Percentiles rank a stretch among this genome's conserved stretches.
Conservation (phyloP, 2,888 invertebrate species). For the Drosophila buzzatii region DNA sequence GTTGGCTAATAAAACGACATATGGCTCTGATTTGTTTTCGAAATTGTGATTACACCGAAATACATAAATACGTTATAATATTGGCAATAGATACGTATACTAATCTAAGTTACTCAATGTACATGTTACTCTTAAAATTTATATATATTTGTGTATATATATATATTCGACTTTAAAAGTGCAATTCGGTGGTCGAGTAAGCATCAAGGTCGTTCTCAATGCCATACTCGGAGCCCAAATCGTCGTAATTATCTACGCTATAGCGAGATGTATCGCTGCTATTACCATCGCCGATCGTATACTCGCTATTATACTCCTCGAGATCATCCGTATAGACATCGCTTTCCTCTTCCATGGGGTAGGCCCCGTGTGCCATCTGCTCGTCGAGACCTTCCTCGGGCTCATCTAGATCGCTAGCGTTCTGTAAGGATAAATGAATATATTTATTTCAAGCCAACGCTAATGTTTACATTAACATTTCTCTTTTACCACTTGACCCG, state of each 20-base stretch:
- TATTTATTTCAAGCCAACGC: not conserved
- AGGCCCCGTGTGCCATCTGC: slow-evolving; percentile 52
- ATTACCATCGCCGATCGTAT: slow-evolving; percentile 69
- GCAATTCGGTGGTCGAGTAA: slow-evolving; percentile 33
- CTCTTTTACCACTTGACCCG: slow-evolving; percentile 82
- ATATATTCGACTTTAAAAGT: slow-evolving; percentile 46
- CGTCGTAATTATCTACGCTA: slow-evolving; percentile 58
- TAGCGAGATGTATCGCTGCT: slow-evolving; percentile 58
- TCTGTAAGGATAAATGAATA: slow-evolving; percentile 43
- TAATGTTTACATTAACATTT: not conserved
- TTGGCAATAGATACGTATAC: slow-evolving; percentile 29
- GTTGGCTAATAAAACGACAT: slow-evolving; percentile 42
- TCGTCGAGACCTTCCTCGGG: slow-evolving; percentile 69
- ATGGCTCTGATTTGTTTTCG: slow-evolving; percentile 19
- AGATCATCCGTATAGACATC: slow-evolving; percentile 72
- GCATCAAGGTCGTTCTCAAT: slow-evolving; percentile 48
- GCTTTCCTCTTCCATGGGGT: slow-evolving; percentile 73
- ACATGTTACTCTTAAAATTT: slow-evolving; percentile 30
- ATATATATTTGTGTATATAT: slow-evolving; percentile 4
- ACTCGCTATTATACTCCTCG: slow-evolving; percentile 70
- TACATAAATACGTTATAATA: slow-evolving; percentile 33
- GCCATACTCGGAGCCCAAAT: slow-evolving; percentile 59
- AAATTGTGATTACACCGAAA: slow-evolving; percentile 40
- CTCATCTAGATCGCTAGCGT: slow-evolving; percentile 82
- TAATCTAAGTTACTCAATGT: slow-evolving; percentile 34